Evolutionary conservation across 2,888 invertebrate species (phyloP).

Genomic region (Temnothorax rugatulus): DNA sequence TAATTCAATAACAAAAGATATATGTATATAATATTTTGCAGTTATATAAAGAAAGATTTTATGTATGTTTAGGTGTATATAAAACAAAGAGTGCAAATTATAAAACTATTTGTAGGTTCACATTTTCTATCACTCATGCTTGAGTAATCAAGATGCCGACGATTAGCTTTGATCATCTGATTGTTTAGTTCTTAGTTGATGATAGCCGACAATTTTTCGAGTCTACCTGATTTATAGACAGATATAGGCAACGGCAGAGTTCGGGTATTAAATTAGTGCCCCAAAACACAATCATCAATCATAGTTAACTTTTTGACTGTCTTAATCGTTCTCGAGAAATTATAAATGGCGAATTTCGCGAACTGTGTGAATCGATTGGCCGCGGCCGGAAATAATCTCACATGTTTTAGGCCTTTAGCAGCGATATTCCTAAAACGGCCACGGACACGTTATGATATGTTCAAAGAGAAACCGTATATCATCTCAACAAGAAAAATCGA

Average conservation of each 20-base stretch:
- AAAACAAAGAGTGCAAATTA: background rate
- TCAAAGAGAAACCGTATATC: conserved; percentile 63
- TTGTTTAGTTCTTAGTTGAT: conserved; percentile 71
- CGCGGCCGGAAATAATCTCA: background rate
- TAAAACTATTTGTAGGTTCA: background rate
- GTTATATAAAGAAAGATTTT: background rate
- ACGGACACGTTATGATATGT: background rate
- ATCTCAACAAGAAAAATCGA: conserved; percentile 48
- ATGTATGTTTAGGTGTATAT: background rate
- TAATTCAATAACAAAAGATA: background rate
- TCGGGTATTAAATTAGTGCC: conserved; percentile 61
- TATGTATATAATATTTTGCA: background rate
- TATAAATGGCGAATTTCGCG: conserved; percentile 42
- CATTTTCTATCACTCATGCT: background rate
- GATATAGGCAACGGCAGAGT: conserved; percentile 37
- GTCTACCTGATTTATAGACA: conserved; percentile 32
- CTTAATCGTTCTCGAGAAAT: conserved; percentile 74
- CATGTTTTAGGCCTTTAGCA: background rate
- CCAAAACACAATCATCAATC: conserved; percentile 71
- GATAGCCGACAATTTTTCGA: conserved; percentile 67
- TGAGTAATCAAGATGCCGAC: background rate
- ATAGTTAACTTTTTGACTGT: conserved; percentile 67
- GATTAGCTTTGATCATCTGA: conserved; percentile 58
- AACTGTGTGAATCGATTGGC: conserved; percentile 35
- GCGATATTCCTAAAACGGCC: background rate